A percentile compares a stretch with the other conserved stretches of the same genome.
Evolutionary conservation across 2,888 invertebrate species (phyloP).

Genomic region (Urechis unicinctus): DNA sequence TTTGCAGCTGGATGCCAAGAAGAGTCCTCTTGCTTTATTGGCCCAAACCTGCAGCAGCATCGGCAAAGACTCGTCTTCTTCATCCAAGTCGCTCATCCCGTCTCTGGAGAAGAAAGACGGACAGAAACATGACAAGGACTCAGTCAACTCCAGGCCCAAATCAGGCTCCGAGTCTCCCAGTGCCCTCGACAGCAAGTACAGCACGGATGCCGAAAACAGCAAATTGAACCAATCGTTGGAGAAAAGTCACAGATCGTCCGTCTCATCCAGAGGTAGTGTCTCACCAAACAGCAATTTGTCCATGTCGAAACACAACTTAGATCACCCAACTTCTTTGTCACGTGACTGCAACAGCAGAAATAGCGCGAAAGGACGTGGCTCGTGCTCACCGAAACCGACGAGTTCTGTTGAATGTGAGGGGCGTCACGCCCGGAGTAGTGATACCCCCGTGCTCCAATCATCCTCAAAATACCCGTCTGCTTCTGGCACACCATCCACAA

Average conservation of each 20-base stretch:
- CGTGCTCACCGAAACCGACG: not conserved
- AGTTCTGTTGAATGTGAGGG: too few relatives aligned
- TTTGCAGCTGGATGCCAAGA: conserved; percentile 93
- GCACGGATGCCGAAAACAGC: too few relatives aligned
- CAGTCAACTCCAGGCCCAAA: not conserved
- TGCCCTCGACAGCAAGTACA: conserved; percentile 17
- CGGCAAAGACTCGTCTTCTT: conserved; percentile 68
- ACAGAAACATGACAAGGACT: not conserved
- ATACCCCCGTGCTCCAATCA: not conserved
- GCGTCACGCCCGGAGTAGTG: not conserved
- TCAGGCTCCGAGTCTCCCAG: not conserved
- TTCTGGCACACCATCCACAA: not conserved
- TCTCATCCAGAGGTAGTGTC: not conserved
- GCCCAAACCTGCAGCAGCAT: conserved; percentile 97
- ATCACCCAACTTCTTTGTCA: conserved; percentile 18
- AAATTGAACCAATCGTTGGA: not conserved
- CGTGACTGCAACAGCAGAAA: conserved; percentile 25
- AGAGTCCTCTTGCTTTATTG: conserved; percentile 87
- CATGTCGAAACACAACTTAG: not conserved
- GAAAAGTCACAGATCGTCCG: conserved; percentile 12
- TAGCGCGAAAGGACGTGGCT: not conserved
- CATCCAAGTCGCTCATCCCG: conserved; percentile 53
- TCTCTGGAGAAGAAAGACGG: conserved; percentile 30
- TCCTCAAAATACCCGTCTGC: not conserved
- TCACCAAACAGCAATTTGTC: not conserved